Evolutionary conservation across 2,888 invertebrate species (phyloP).

Genomic region (Leptogaster cylindrica): DNA sequence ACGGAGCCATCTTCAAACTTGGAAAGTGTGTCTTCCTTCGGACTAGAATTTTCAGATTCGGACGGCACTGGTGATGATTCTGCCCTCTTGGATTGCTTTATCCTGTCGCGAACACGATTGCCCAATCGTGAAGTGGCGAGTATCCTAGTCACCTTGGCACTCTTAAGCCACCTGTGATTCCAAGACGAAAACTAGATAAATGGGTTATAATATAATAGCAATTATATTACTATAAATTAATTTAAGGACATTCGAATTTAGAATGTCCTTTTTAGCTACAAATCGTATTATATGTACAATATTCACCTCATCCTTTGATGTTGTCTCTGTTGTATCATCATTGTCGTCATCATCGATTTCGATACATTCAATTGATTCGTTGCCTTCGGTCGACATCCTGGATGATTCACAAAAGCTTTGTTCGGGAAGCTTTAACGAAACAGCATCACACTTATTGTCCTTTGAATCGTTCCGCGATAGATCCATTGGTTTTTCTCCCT

Average conservation of each 20-base stretch:
- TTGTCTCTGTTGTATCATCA: conserved; percentile 47
- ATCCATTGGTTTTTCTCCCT: conserved; percentile 51
- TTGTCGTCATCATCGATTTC: conserved; percentile 50
- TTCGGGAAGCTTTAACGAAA: no score
- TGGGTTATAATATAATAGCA: conserved; percentile 46
- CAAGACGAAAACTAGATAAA: conserved; percentile 59
- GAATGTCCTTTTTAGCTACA: no score
- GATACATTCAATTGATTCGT: conserved; percentile 36
- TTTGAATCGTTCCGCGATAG: neutral
- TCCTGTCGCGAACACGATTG: conserved; percentile 69
- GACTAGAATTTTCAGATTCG: conserved; percentile 43
- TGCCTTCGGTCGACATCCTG: no score
- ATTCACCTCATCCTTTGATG: conserved; percentile 29
- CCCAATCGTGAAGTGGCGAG: conserved; percentile 65
- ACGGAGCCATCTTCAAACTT: conserved; percentile 64
- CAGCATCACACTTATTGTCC: neutral
- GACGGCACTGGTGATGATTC: conserved; percentile 47
- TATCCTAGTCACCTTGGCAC: conserved; percentile 68
- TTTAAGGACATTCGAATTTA: no score
- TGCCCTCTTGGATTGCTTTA: conserved; percentile 61
- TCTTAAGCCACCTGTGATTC: conserved; percentile 68
- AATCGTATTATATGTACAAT: no score
- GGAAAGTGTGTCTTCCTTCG: conserved; percentile 49
- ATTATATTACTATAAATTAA: no score
- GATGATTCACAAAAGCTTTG: no score